Evolutionary conservation across 2,888 invertebrate genomes (phyloP).

Genomic region (Pteria penguin): DNA sequence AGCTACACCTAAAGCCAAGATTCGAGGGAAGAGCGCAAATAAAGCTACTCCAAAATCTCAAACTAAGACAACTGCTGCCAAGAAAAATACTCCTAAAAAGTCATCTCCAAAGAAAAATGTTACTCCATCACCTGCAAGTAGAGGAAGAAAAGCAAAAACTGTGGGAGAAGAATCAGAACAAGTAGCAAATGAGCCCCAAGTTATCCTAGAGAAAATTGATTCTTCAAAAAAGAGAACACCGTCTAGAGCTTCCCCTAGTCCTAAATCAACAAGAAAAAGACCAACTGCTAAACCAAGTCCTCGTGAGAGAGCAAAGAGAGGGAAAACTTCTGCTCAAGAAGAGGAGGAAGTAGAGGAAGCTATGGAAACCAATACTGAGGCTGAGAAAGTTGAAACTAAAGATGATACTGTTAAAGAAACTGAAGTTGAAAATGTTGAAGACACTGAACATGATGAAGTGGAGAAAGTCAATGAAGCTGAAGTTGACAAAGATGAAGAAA

Average conservation of each 20-base stretch:
- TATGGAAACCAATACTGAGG: neutral
- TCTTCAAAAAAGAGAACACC: neutral
- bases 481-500: conserved; percentile 19
- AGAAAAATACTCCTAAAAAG: conserved; percentile 33
- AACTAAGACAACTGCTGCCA: conserved; percentile 7
- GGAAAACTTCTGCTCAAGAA: conserved; percentile 9
- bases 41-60: conserved; percentile 15
- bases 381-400: conserved; percentile 3
- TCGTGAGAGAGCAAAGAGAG: conserved; percentile 15
- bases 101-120: conserved; percentile 27
- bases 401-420: conserved; percentile 12
- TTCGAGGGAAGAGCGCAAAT: conserved; percentile 2
- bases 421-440: conserved; percentile 25
- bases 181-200: conserved; percentile 23
- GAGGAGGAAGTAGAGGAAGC: conserved; percentile 13
- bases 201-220: conserved; percentile 26
- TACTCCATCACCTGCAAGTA: conserved; percentile 30
- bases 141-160: conserved; percentile 34
- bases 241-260: neutral
- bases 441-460: conserved; percentile 20
- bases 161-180: conserved; percentile 26
- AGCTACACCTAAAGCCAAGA: conserved; percentile 42
- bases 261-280: neutral
- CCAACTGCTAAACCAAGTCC: conserved; percentile 11
- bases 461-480: neutral